Percentiles rank a stretch among this genome's conserved stretches.
Evolutionary conservation across 1,140 invertebrate genomes (phyloP).

Genomic region (Drosophila serrata): DNA sequence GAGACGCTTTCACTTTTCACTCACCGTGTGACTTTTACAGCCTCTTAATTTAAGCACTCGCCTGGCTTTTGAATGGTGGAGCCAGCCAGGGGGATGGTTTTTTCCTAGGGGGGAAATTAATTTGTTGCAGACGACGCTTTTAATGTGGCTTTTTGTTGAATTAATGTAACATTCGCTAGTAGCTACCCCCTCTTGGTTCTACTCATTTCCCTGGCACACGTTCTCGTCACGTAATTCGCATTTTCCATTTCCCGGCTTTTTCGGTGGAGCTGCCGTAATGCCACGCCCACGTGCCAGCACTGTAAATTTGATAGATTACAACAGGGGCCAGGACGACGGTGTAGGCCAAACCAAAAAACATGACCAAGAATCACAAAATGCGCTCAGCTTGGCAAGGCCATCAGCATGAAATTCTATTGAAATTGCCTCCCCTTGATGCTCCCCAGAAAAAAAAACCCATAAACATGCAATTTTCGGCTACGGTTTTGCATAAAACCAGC

Average conservation of each 20-base stretch:
- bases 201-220: conserved; percentile 37
- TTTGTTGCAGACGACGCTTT: conserved; percentile 81
- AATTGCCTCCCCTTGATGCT: background rate
- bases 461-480: conserved; percentile 71
- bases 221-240: conserved; percentile 78
- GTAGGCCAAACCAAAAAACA: conserved; percentile 13
- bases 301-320: conserved; percentile 70
- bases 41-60: conserved; percentile 82
- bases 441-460: conserved; percentile 17
- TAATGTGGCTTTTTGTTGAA: conserved; percentile 71
- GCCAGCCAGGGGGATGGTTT: background rate
- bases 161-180: conserved; percentile 61
- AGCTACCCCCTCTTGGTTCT: conserved; percentile 1
- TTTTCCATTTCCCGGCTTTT: conserved; percentile 74
- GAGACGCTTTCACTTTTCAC: conserved; percentile 71
- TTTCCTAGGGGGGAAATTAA: conserved; percentile 58
- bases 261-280: conserved; percentile 24
- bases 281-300: conserved; percentile 31
- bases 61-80: conserved; percentile 33
- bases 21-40: conserved; percentile 82
- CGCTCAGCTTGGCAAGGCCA: conserved; percentile 45
- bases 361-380: conserved; percentile 2
- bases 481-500: conserved; percentile 31
- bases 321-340: conserved; percentile 6
- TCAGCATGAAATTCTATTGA: conserved; percentile 71